A percentile compares a stretch with the other conserved stretches of the same genome.
phyloP scores from a whole-genome alignment of 2,113 vertebrate genomes.

The Coracopsis vasa region DNA sequence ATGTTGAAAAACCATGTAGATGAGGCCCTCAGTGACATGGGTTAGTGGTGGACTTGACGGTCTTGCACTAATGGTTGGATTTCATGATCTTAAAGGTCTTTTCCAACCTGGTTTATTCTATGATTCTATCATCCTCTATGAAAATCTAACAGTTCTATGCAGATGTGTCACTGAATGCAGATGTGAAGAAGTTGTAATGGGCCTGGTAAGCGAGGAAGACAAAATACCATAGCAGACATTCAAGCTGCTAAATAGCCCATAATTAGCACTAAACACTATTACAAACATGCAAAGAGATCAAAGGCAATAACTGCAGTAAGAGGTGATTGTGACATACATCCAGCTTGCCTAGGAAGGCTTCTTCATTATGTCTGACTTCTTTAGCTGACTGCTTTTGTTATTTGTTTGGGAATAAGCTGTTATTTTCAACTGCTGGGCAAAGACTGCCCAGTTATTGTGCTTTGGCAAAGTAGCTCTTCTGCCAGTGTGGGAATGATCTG shows the following conservation, averaged over 20 bases:
- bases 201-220: neutral
- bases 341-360: neutral
- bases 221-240: neutral
- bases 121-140: neutral
- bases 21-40: neutral
- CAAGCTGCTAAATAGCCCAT: neutral
- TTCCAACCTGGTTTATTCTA: neutral
- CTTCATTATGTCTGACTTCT: neutral
- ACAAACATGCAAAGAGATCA: neutral
- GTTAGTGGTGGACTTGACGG: neutral
- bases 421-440: neutral
- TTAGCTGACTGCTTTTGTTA: neutral
- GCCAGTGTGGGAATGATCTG: neutral
- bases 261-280: slow-evolving; percentile 4
- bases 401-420: neutral
- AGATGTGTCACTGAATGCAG: neutral
- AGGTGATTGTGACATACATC: neutral
- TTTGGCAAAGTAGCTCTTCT: neutral
- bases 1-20: neutral
- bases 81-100: neutral
- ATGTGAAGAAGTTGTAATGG: neutral
- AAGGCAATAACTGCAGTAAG: neutral
- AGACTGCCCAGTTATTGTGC: neutral
- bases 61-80: neutral
- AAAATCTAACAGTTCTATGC: neutral